These are phyloP conservation scores for Gnatocerus cornutus DNA, from an alignment of 2,888 invertebrate genomes.

Conservation along the genomic window DNA sequence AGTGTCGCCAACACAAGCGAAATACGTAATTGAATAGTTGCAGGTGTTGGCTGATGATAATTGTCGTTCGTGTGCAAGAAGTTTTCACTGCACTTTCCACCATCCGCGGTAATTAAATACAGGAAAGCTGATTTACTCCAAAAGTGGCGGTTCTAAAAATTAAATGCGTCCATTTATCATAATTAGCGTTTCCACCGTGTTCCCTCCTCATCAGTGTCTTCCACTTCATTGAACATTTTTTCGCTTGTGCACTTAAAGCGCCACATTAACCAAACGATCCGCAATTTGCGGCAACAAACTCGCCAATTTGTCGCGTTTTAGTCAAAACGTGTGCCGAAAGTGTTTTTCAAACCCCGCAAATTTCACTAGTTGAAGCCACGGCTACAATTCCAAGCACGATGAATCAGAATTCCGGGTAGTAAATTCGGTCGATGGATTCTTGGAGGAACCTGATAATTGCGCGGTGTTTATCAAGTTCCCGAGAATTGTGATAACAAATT, in stretches of 20 bases:
- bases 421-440: slow-evolving; percentile 8
- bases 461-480: background rate
- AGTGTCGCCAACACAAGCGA: background rate
- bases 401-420: slow-evolving; percentile 23
- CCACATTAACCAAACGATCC: slow-evolving; percentile 16
- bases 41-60: no score
- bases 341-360: slow-evolving; percentile 16
- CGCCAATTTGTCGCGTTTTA: slow-evolving; percentile 31
- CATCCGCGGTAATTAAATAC: no score
- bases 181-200: background rate
- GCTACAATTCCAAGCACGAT: slow-evolving; percentile 8
- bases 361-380: slow-evolving; percentile 15
- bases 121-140: no score
- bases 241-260: background rate
- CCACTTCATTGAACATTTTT: slow-evolving; percentile 21
- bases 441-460: background rate
- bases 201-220: background rate
- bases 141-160: no score
- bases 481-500: background rate
- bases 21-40: background rate
- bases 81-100: no score
- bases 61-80: no score
- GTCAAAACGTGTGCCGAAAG: slow-evolving; percentile 19
- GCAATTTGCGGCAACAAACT: slow-evolving; percentile 28
- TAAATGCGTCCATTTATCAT: background rate